These are phyloP conservation scores for Azemiops feae DNA, from an alignment of 2,113 vertebrate species.

Conservation along the genomic window DNA sequence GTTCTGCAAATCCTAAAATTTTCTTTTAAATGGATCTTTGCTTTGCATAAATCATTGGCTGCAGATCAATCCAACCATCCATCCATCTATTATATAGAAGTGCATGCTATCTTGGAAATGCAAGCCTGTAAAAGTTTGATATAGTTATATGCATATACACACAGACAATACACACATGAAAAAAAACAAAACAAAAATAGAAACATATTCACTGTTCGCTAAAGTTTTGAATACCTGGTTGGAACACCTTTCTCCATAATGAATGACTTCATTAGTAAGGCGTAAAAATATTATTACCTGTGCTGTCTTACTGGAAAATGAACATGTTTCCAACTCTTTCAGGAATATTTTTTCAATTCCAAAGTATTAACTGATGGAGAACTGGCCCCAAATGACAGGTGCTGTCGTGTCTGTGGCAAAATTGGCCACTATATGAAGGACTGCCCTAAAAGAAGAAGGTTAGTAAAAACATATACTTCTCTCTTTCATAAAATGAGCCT, in stretches of 20 bases:
- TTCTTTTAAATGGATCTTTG: not conserved
- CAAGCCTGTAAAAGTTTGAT: not conserved
- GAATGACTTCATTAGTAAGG: not conserved
- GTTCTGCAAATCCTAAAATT: not conserved
- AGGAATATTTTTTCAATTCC: conserved; percentile 98
- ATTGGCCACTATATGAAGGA: conserved; percentile 99
- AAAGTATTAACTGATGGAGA: conserved; percentile 96
- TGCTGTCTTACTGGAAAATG: not conserved
- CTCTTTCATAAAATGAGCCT: accelerated
- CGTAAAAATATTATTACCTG: not conserved
- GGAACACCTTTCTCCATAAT: not conserved
- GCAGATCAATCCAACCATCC: no score
- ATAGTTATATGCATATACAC: not conserved
- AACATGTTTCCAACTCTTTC: conserved; percentile 37
- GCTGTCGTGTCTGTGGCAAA: conserved; percentile 97
- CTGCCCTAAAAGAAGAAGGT: conserved; percentile 97
- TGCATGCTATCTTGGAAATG: not conserved
- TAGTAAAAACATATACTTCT: conserved; percentile 29
- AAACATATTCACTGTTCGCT: not conserved
- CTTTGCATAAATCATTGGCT: not conserved
- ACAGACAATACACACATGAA: not conserved
- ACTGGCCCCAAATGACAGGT: conserved; percentile 94
- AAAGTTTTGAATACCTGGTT: not conserved
- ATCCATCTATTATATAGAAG: not conserved
- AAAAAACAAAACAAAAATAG: not conserved